Percentiles rank a stretch among this genome's conserved stretches.
phyloP scores from a whole-genome alignment of 1,140 invertebrate species.

The Trachelipus rathkii region DNA sequence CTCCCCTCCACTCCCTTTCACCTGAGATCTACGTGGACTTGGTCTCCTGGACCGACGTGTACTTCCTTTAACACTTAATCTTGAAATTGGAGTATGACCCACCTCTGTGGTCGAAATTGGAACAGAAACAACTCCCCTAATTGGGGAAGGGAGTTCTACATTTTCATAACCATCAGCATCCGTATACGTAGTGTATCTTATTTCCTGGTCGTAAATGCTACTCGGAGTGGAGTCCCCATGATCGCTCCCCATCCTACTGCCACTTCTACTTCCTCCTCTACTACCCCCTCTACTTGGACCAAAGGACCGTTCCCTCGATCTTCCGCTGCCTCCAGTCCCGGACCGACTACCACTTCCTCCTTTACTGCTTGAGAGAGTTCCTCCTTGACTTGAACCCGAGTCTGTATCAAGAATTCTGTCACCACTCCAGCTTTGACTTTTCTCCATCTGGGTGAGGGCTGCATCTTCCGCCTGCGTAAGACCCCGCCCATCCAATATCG shows the following conservation, averaged over 20 bases:
- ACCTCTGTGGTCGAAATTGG: background rate
- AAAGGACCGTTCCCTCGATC: conserved; percentile 12
- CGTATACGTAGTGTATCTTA: conserved; percentile 21
- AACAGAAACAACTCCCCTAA: background rate
- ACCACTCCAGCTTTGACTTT: conserved; percentile 32
- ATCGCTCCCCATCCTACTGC: conserved; percentile 25
- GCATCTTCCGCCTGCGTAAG: conserved; percentile 8
- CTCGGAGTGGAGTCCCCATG: conserved; percentile 31
- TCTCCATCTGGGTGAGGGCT: conserved; percentile 19
- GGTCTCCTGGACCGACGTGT: conserved; percentile 22
- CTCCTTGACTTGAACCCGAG: conserved; percentile 25
- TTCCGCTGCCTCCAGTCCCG: conserved; percentile 6
- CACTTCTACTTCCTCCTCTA: conserved; percentile 21
- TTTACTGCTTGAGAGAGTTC: conserved; percentile 19
- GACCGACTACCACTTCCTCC: conserved; percentile 22
- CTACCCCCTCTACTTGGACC: conserved; percentile 4
- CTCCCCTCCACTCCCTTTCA: conserved; percentile 11
- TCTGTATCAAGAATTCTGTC: conserved; percentile 29
- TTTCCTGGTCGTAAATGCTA: conserved; percentile 30
- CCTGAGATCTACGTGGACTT: conserved; percentile 21
- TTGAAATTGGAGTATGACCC: background rate
- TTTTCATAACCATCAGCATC: conserved; percentile 30
- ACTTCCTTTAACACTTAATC: conserved; percentile 30
- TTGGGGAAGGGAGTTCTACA: conserved; percentile 27
- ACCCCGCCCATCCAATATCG: conserved; percentile 26